Conservation (phyloP, 2,797 vertebrate species). For the Tenualosa thibaudeaui region DNA sequence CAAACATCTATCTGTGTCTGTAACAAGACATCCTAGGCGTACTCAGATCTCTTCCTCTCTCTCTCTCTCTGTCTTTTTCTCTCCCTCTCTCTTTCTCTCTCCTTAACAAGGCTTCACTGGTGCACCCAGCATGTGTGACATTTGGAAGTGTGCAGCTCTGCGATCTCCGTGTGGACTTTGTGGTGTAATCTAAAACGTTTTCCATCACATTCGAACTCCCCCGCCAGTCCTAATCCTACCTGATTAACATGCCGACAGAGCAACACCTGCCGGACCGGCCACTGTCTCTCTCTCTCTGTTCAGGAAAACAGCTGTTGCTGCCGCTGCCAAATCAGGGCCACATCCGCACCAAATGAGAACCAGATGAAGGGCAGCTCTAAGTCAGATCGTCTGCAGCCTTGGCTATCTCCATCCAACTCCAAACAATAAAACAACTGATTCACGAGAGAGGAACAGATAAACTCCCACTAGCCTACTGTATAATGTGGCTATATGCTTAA, state of each 20-base stretch:
- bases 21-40: background rate
- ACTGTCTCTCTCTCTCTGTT: background rate
- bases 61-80: background rate
- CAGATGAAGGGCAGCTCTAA: background rate
- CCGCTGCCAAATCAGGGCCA: background rate
- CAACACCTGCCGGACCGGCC: slow-evolving; percentile 9
- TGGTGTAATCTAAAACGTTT: slow-evolving; percentile 18
- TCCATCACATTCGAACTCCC: background rate
- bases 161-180: background rate
- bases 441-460: too few species aligned
- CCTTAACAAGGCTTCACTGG: background rate
- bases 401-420: too few species aligned
- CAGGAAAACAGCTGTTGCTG: background rate
- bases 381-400: background rate
- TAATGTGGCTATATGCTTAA: too few species aligned
- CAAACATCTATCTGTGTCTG: background rate
- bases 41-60: background rate
- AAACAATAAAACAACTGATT: too few species aligned
- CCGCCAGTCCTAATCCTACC: background rate
- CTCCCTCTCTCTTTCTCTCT: background rate
- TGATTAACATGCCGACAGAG: slow-evolving; percentile 13
- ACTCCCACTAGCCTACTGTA: too few species aligned
- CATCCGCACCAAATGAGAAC: background rate
- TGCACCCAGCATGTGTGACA: background rate
- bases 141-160: background rate